Evolutionary conservation across 2,797 vertebrate genomes (phyloP), one percentile per base, ranked within the genome.

Genomic region (Takifugu rubripes): DNA sequence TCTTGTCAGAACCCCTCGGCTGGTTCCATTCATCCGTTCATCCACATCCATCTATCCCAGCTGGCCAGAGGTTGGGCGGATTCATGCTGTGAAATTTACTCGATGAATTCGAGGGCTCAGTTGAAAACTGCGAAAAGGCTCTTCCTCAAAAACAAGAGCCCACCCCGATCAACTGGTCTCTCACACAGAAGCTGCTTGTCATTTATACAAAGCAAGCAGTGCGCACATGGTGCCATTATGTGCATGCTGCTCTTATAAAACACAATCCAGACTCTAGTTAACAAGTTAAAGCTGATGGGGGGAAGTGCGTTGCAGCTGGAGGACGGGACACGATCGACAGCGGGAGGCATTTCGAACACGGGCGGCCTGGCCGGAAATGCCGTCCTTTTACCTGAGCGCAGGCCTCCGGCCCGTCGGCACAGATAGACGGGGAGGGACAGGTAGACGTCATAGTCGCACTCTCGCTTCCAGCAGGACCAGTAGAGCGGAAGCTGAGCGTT

Each of bases 381-480:
- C 74, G 50, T 81, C 72, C 62, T 83, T 85, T 92, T 92, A 92
- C 92, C 92, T 93, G 92, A 87, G 81, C 89, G 88, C 90, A 91
- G 87, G 84, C 87, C 90, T 83, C 91, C 90, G 6, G 90, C 89
- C 87, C 90, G 91, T 74, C 90, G 90, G 85, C 91, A 93, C 81
- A 93, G 88, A 85, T 92, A 93, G 59, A 92, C 91, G 10, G 92
- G 92, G 60, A 93, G 85, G 67, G 91, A 93, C 80, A 93, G 90
- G 90, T 93, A 93, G 83, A 92, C 92, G 68, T 93, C 92, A 77
- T 91, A 92, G 84, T 93, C 91, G 62, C 90, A 91, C 68, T 93
- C 91, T 62, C 90, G 89, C 87, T 91, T 93, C 92, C 92, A 93
- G 83, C 90, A 92, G 87, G 92, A 92, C 91, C 91, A 93, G 91